These are phyloP conservation scores for Grantiella picta DNA, from an alignment of 2,113 vertebrate genomes.

Conservation along the genomic window DNA sequence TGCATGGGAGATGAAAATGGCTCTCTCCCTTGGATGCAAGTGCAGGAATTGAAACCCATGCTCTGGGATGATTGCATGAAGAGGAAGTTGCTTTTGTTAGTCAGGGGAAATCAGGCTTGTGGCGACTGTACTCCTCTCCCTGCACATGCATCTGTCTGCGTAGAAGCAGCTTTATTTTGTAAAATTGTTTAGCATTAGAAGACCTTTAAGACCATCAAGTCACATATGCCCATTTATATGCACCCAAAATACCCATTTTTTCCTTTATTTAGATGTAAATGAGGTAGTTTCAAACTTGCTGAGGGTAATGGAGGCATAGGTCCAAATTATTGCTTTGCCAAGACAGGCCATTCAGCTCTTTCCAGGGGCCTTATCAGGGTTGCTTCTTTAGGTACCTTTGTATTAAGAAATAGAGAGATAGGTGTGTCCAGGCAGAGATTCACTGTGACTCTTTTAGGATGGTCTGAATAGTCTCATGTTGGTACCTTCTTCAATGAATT, in stretches of 20 bases:
- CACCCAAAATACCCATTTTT: not conserved
- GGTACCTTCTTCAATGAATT: not conserved
- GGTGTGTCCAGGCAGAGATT: not conserved
- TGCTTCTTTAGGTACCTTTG: not conserved
- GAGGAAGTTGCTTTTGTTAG: slow-evolving; percentile 9
- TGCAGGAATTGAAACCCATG: not conserved
- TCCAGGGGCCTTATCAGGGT: not conserved
- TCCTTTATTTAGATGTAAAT: not conserved
- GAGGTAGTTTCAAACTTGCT: not conserved
- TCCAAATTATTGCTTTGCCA: not conserved
- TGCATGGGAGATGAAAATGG: slow-evolving; percentile 19
- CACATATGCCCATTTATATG: accelerated
- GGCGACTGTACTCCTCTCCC: accelerated
- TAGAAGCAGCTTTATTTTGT: not conserved
- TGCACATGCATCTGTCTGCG: accelerated
- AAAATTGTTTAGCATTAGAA: not conserved
- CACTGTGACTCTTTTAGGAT: not conserved
- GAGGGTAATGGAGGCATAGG: not conserved
- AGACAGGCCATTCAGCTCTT: not conserved
- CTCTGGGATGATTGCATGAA: not conserved
- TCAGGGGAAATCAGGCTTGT: not conserved
- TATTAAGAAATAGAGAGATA: not conserved
- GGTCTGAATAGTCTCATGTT: not conserved
- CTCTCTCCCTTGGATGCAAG: not conserved
- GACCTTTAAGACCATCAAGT: not conserved